A percentile compares a stretch with the other conserved stretches of the same genome.
phyloP scores from a whole-genome alignment of 1,140 invertebrate genomes.

The Hypothenemus hampei region DNA sequence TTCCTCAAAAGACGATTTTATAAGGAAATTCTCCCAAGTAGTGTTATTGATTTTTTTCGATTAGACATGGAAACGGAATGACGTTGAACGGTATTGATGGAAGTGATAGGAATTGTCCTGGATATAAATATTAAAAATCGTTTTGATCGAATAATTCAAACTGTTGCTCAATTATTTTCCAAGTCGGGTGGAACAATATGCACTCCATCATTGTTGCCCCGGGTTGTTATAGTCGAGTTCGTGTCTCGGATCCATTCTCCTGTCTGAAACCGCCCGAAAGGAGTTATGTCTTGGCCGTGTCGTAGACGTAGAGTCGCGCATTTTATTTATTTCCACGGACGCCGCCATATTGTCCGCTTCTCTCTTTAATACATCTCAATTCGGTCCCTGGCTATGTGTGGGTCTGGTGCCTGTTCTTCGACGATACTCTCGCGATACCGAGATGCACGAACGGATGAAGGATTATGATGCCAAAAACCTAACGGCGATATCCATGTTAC shows the following conservation, averaged over 20 bases:
- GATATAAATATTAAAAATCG: no score
- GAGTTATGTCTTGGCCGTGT: constrained; percentile 37
- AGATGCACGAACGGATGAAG: constrained; percentile 28
- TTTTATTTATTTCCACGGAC: constrained; percentile 31
- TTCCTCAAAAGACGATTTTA: no score
- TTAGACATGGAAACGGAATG: no score
- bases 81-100: no score
- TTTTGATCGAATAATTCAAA: no score
- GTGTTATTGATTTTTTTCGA: no score
- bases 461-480: constrained; percentile 28
- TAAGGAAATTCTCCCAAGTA: no score
- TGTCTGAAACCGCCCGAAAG: constrained; percentile 33
- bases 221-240: constrained; percentile 33
- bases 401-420: constrained; percentile 13
- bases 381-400: constrained; percentile 24
- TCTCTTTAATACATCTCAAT: constrained; percentile 33
- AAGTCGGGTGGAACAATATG: constrained; percentile 29
- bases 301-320: constrained; percentile 31
- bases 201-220: constrained; percentile 36
- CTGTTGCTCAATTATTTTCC: no score
- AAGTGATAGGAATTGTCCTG: no score
- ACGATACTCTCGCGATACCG: no score
- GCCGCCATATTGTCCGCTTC: constrained; percentile 32
- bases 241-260: constrained; percentile 38
- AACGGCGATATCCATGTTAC: constrained; percentile 29